These are phyloP conservation scores for Sceloporus undulatus DNA, from an alignment of 2,113 vertebrate species.

Conservation along the genomic window DNA sequence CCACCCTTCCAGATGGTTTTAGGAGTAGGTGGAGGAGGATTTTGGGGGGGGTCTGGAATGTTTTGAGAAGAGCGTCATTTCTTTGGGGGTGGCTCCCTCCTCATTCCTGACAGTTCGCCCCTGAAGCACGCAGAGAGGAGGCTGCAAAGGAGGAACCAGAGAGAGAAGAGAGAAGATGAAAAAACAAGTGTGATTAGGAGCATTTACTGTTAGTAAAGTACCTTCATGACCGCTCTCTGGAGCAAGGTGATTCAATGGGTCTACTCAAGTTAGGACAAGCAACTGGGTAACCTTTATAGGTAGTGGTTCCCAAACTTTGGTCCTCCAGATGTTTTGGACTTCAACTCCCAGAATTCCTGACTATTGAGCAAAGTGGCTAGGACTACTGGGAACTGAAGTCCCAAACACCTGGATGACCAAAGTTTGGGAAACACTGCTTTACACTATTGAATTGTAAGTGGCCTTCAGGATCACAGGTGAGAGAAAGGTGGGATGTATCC, in stretches of 20 bases:
- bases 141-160: conserved; percentile 88
- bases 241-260: no score
- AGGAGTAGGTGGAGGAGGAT: conserved; percentile 76
- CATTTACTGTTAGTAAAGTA: conserved; percentile 49
- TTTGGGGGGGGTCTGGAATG: conserved; percentile 81
- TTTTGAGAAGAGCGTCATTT: conserved; percentile 85
- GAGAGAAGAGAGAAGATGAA: conserved; percentile 26
- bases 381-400: no score
- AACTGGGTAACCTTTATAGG: no score
- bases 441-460: no score
- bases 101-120: conserved; percentile 88
- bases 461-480: background rate
- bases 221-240: conserved; percentile 79
- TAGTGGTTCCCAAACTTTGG: no score
- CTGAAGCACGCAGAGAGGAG: conserved; percentile 93
- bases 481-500: background rate
- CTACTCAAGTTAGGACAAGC: no score
- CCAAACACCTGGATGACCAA: no score
- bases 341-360: no score
- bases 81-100: conserved; percentile 89
- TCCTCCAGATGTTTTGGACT: no score
- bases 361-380: no score
- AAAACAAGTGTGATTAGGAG: background rate
- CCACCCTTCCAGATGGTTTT: conserved; percentile 46
- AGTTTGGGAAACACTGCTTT: no score